Percentiles rank a stretch among this genome's conserved stretches.
These are phyloP conservation scores for Elegia similella DNA, from an alignment of 2,888 invertebrate genomes.

Conservation along the genomic window DNA sequence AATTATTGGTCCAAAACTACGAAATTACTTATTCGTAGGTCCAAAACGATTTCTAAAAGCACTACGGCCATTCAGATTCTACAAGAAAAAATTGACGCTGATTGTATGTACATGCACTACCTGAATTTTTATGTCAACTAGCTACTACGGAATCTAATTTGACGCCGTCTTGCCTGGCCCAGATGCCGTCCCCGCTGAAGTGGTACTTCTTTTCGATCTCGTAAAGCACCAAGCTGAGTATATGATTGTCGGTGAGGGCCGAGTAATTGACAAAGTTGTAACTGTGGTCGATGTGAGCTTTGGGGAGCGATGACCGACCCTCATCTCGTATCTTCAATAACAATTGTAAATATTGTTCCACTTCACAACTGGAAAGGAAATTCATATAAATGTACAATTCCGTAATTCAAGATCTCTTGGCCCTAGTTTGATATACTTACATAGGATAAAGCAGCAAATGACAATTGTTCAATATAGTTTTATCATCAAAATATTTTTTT, in stretches of 20 bases:
- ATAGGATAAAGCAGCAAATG: constrained; percentile 86
- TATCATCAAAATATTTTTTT: constrained; percentile 67
- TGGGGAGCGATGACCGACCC: neutral
- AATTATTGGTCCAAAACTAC: no score
- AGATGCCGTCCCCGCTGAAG: constrained; percentile 89
- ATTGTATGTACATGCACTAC: no score
- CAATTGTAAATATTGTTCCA: constrained; percentile 47
- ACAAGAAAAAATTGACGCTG: no score
- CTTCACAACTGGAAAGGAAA: constrained; percentile 50
- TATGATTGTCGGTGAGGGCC: constrained; percentile 68
- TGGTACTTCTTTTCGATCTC: constrained; percentile 87
- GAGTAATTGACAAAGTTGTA: constrained; percentile 45
- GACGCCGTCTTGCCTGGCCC: constrained; percentile 62
- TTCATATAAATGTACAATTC: no score
- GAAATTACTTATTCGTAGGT: no score
- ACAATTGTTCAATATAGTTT: constrained; percentile 82
- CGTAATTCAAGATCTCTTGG: no score
- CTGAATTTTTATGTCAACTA: constrained; percentile 1
- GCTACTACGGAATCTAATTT: constrained; percentile 35
- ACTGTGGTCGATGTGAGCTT: constrained; percentile 32
- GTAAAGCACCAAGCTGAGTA: constrained; percentile 85
- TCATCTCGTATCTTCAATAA: constrained; percentile 40
- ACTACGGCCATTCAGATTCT: no score
- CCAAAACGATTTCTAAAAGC: no score
- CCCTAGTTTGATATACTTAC: constrained; percentile 63